Evolutionary conservation across 1,140 invertebrate species (phyloP).

Genomic region (Caenorhabditis remanei): DNA sequence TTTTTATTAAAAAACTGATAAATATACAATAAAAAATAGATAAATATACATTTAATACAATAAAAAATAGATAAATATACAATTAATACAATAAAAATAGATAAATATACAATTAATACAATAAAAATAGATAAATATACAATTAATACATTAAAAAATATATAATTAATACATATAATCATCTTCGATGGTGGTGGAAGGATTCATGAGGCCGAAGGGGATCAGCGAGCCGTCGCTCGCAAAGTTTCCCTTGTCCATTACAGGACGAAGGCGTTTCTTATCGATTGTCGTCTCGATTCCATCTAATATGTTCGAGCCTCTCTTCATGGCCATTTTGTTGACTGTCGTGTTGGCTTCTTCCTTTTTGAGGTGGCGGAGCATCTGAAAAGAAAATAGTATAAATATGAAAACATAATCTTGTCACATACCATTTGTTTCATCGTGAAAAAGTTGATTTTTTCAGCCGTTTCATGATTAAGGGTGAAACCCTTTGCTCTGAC

Average conservation of each 20-base stretch:
- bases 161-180: too few relatives aligned
- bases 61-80: too few relatives aligned
- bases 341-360: background rate
- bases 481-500: background rate
- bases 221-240: background rate
- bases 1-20: too few relatives aligned
- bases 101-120: too few relatives aligned
- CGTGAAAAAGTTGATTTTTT: background rate
- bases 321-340: background rate
- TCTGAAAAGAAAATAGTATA: background rate
- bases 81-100: too few relatives aligned
- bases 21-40: too few relatives aligned
- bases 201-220: too few relatives aligned
- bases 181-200: too few relatives aligned
- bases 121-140: too few relatives aligned
- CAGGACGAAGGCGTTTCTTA: background rate
- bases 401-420: background rate
- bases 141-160: too few relatives aligned
- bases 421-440: background rate
- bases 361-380: background rate
- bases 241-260: background rate
- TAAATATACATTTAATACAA: too few relatives aligned
- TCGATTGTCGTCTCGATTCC: background rate
- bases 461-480: background rate
- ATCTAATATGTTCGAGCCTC: background rate